A percentile compares a stretch with the other conserved stretches of the same genome.
Conservation (phyloP, 2,113 vertebrate genomes). For the Glaucidium brasilianum region DNA sequence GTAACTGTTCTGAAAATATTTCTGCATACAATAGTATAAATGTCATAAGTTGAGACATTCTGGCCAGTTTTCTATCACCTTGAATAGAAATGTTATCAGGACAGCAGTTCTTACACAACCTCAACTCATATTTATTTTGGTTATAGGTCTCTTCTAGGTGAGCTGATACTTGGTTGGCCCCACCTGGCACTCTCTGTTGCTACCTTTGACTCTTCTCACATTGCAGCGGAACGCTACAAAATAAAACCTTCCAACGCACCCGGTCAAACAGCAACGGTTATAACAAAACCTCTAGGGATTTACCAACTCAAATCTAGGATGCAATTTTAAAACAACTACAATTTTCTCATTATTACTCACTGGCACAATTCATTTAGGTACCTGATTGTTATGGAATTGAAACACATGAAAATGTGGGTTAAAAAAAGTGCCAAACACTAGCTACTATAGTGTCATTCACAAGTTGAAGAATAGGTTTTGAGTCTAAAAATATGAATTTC, state of each 20-base stretch:
- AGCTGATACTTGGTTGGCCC: neutral
- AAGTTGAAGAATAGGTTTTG: neutral
- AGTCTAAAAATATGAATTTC: neutral
- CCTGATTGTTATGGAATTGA: neutral
- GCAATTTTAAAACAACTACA: neutral
- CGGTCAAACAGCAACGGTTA: neutral
- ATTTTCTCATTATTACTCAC: neutral
- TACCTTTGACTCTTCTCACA: neutral
- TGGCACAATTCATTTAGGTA: neutral
- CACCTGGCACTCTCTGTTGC: neutral
- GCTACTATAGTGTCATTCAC: neutral
- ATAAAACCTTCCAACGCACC: neutral
- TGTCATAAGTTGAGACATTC: neutral
- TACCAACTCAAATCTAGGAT: neutral
- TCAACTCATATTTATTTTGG: neutral
- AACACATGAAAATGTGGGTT: neutral
- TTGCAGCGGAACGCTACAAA: neutral
- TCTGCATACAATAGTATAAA: neutral
- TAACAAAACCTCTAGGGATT: neutral
- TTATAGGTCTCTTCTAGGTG: neutral
- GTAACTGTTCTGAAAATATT: neutral
- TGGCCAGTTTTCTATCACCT: neutral
- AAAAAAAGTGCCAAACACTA: neutral
- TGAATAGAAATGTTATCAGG: neutral
- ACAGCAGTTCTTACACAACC: neutral